Percentiles rank a stretch among this genome's conserved stretches.
These are phyloP conservation scores for Rhadinocentrus ornatus DNA, from an alignment of 2,797 vertebrate genomes.

Conservation along the genomic window DNA sequence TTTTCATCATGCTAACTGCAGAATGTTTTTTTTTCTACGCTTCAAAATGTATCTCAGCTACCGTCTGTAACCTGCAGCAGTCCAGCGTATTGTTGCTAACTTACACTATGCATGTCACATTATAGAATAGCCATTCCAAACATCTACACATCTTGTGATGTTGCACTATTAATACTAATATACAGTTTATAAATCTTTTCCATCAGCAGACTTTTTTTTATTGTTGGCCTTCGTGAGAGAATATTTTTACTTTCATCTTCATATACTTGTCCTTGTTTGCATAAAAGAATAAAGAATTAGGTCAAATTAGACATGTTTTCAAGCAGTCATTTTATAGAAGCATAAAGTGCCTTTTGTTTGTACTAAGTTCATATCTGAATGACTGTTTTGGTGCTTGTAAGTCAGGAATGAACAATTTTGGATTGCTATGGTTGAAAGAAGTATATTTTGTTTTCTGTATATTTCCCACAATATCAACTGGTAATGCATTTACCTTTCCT, in stretches of 20 bases:
- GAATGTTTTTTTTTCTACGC: slow-evolving; percentile 51
- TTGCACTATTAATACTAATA: slow-evolving; percentile 71
- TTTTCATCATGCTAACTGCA: slow-evolving; percentile 45
- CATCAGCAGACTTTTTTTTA: slow-evolving; percentile 57
- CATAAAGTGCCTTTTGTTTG: slow-evolving; percentile 82
- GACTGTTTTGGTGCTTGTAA: slow-evolving; percentile 44
- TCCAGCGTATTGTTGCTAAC: slow-evolving; percentile 50
- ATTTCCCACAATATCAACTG: slow-evolving; percentile 28
- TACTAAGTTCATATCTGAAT: slow-evolving; percentile 40
- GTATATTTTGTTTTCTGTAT: slow-evolving; percentile 37
- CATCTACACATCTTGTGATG: slow-evolving; percentile 53
- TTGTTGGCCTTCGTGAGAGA: slow-evolving; percentile 49
- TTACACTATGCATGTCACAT: slow-evolving; percentile 75
- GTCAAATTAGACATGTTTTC: slow-evolving; percentile 43
- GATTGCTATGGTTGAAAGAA: slow-evolving; percentile 26
- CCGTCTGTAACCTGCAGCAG: slow-evolving; percentile 53
- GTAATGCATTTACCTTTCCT: slow-evolving; percentile 39
- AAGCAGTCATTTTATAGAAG: slow-evolving; percentile 59
- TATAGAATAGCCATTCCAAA: slow-evolving; percentile 77
- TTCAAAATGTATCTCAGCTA: slow-evolving; percentile 37
- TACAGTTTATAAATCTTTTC: slow-evolving; percentile 62
- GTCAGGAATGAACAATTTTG: slow-evolving; percentile 27
- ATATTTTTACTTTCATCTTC: slow-evolving; percentile 60
- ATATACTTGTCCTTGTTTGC: slow-evolving; percentile 46
- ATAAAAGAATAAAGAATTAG: slow-evolving; percentile 49